Conservation (phyloP, 2,113 vertebrate genomes). For the Lepisosteus osseus region DNA sequence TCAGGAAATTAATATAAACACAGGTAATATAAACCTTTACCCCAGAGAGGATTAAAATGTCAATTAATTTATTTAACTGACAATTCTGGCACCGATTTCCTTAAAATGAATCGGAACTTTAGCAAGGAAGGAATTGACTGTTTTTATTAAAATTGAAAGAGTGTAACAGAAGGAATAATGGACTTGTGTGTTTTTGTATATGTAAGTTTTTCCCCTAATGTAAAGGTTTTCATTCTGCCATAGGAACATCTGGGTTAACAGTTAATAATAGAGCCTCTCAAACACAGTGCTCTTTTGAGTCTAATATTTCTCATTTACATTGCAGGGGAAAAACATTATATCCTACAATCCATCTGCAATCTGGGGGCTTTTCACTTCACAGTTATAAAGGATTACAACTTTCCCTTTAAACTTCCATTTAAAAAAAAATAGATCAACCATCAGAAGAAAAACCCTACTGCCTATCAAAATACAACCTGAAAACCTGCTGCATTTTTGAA, state of each 20-base stretch:
- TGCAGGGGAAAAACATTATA: background rate
- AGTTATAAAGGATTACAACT: no score
- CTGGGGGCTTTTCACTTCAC: no score
- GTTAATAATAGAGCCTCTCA: constrained; percentile 17
- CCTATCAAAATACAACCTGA: no score
- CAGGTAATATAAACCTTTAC: background rate
- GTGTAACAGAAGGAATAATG: background rate
- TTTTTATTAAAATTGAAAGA: background rate
- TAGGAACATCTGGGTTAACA: constrained; percentile 10
- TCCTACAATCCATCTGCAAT: no score
- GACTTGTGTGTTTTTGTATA: background rate
- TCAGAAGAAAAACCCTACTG: no score
- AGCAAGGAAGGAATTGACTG: no score
- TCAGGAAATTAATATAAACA: background rate
- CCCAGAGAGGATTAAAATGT: background rate
- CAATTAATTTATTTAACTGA: background rate
- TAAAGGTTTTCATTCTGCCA: background rate
- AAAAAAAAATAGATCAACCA: no score
- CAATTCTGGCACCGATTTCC: no score
- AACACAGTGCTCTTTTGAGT: background rate
- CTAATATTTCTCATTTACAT: background rate
- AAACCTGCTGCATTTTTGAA: no score
- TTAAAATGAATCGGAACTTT: no score
- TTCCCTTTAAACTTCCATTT: no score
- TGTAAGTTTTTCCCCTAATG: no score